Conservation (phyloP, 2,888 invertebrate genomes). For the Dolichopus griseipennis region DNA sequence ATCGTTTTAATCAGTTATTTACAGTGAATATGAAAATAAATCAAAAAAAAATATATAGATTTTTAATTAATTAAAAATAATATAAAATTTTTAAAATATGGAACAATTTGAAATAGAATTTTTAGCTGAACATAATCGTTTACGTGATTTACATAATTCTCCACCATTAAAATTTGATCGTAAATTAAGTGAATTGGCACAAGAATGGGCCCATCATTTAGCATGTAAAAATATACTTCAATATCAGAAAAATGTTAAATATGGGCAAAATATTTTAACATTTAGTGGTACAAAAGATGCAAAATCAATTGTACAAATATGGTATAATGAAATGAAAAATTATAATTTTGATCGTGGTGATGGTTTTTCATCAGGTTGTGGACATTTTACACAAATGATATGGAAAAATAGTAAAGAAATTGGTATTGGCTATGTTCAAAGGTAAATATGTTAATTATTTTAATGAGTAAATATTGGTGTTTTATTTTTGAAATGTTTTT, state of each 20-base stretch:
- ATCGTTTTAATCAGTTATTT: no score
- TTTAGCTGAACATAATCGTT: slow-evolving; percentile 54
- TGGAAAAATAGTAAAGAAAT: slow-evolving; percentile 65
- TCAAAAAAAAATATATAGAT: no score
- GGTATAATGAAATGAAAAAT: slow-evolving; percentile 67
- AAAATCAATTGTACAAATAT: slow-evolving; percentile 64
- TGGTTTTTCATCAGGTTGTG: slow-evolving; percentile 63
- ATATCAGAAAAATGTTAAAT: slow-evolving; percentile 66
- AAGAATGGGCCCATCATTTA: slow-evolving; percentile 59
- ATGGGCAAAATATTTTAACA: slow-evolving; percentile 77
- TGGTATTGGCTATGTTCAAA: slow-evolving; percentile 59
- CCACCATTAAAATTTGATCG: slow-evolving; percentile 56
- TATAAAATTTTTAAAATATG: background rate
- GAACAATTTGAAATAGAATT: slow-evolving; percentile 11
- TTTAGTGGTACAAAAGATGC: slow-evolving; percentile 61
- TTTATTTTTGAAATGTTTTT: no score
- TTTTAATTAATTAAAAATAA: no score
- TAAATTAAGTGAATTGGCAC: slow-evolving; percentile 56
- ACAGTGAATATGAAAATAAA: no score
- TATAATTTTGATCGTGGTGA: slow-evolving; percentile 53
- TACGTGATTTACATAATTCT: slow-evolving; percentile 59
- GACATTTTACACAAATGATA: slow-evolving; percentile 78
- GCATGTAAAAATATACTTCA: slow-evolving; percentile 56
- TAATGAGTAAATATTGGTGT: background rate
- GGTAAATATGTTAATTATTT: slow-evolving; percentile 5